Base-by-base conservation (phyloP, 2,888 invertebrate species). In the Eupsilia transversa region DNA sequence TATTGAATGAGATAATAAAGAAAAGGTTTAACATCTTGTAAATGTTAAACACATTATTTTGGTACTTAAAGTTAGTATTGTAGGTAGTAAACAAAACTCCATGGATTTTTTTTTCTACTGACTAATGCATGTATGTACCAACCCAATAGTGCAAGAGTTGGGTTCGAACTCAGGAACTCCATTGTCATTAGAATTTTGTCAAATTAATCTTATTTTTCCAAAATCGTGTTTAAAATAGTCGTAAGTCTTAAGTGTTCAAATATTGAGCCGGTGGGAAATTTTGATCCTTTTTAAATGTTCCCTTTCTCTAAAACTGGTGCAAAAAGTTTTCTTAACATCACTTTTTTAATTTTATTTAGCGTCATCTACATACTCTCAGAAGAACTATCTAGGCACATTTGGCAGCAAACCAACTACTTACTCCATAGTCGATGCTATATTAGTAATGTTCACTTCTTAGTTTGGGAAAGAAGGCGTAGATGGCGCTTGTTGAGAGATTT, bases 1-100 rank as follows among this genome's bases (percentile, higher is more conserved):
- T 72, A 49, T 59, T 80, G n/a, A 75, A 77, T 72, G 70, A 86
- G 65, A 59, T 72, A 72, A 72, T 77, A 69, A 73, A 65, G 64
- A 69, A 85, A 65, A 71, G 64, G 67, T 54, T 67, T 69, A 63
- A 56, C 46, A n/a, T n/a, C n/a, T n/a, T n/a, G n/a, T n/a, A n/a
- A n/a, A n/a, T n/a, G n/a, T n/a, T n/a, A n/a, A n/a, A n/a, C n/a
- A n/a, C n/a, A n/a, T n/a, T n/a, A n/a, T n/a, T 59, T n/a, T 38
- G n/a, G 10, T 33, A 12, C 7, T 14, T 54, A 9, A 0, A 61
- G 17, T n/a, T 38, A 20, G 17, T 27, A 61, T 61, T 9, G 5
- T 61, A 20, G 2, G 5, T 38, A n/a, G 20, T 3, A n/a, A 17
- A n/a, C 10, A 20, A 12, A 6, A 43, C 20, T 6, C 20, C 12